Evolutionary conservation across 1,140 invertebrate species (phyloP).

Genomic region (Octopus bimaculoides): DNA sequence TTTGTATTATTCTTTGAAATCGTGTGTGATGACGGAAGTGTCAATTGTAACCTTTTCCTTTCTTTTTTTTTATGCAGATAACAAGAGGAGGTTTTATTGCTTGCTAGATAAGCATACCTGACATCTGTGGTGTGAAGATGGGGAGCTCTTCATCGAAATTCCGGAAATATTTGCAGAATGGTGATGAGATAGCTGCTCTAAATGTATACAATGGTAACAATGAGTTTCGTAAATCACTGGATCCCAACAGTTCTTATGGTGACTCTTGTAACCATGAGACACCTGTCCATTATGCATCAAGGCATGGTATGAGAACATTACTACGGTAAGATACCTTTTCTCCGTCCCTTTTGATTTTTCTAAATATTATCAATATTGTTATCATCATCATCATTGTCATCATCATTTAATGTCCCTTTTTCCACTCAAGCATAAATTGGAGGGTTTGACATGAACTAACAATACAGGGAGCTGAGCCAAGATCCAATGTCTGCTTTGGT

Average conservation of each 20-base stretch:
- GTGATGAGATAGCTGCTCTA: constrained; percentile 71
- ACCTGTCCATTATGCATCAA: constrained; percentile 68
- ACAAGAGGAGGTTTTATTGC: neutral
- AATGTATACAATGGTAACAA: constrained; percentile 66
- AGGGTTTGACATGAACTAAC: too few relatives aligned
- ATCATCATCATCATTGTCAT: too few relatives aligned
- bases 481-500: too few relatives aligned
- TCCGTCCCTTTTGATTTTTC: too few relatives aligned
- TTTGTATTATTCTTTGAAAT: too few relatives aligned
- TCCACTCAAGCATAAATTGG: too few relatives aligned
- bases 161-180: constrained; percentile 71
- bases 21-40: too few relatives aligned
- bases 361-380: too few relatives aligned
- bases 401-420: too few relatives aligned
- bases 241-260: constrained; percentile 71
- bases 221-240: constrained; percentile 67
- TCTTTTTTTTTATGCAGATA: neutral
- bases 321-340: constrained; percentile 55
- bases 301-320: constrained; percentile 70
- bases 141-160: constrained; percentile 72
- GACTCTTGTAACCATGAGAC: constrained; percentile 70
- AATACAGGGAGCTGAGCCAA: too few relatives aligned
- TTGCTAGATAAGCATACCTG: neutral
- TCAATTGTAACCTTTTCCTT: neutral
- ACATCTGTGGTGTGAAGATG: constrained; percentile 55